Evolutionary conservation across 2,797 vertebrate genomes (phyloP), one percentile per base, ranked within the genome.

Genomic region (Oreonectes daqikongensis): DNA sequence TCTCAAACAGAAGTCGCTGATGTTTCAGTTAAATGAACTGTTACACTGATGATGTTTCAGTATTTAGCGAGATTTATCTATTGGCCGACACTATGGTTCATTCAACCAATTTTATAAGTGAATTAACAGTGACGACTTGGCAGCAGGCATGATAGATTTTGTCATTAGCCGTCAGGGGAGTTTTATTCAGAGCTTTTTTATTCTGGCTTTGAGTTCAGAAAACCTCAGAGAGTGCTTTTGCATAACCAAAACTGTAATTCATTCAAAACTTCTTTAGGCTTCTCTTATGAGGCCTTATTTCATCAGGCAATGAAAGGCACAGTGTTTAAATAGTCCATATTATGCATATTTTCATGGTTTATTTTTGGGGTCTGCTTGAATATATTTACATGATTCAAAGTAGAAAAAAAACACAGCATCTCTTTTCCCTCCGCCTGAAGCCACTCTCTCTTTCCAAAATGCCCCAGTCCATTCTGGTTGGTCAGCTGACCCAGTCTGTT

Each of bases 71-170:
- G 60, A 72, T 53, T 38, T 69, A 72, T 71, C 38, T 40, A 50
- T 74, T 75, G 73, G 50, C n/a, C 32, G 72, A 69, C 46, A 48
- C 84, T 48, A 75, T 85, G 86, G 83, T 79, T 83, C 71, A 48
- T 77, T 60, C 79, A 86, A 84, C 83, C 86, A 82, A 86, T 88
- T 87, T 84, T 46, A 72, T 75, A 80, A 59, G 82, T 74, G 82
- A 84, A 89, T 87, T 77, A 84, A 81, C 71, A 83, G 82, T 79
- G 86, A 90, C 84, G 77, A 76, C 76, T 64, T 69, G 57, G 61
- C 71, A 2, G 67, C 82, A 44, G 76, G 78, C 68, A 72, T 78
- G 77, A 55, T 78, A 79, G 5, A 83, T 83, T 77, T 71, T 46
- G 53, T 72, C 53, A 69, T 84, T 77, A 17, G 11, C 66, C 40